Conservation (phyloP, 2,888 invertebrate genomes). For the Drosophila mimetica region DNA sequence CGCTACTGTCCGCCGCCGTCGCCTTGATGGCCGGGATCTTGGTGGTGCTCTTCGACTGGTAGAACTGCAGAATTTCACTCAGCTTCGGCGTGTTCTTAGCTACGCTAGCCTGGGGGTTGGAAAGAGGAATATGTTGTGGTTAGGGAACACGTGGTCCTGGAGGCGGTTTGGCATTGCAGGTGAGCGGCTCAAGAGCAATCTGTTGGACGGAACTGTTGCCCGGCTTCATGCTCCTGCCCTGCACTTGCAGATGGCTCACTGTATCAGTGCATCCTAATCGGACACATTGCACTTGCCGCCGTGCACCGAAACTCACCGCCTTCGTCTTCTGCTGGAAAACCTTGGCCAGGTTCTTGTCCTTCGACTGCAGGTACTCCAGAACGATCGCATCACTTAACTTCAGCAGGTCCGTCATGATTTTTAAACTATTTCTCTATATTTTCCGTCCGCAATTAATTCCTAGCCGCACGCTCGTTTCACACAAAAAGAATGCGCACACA, state of each 20-base stretch:
- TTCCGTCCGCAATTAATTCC: slow-evolving; percentile 14
- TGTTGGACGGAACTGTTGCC: neutral
- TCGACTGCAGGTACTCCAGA: slow-evolving; percentile 87
- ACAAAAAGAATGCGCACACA: slow-evolving; percentile 30
- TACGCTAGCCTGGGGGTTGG: slow-evolving; percentile 86
- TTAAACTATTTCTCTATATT: slow-evolving; percentile 17
- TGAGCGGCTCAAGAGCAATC: neutral
- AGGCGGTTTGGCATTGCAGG: too few species aligned
- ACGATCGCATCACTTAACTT: slow-evolving; percentile 86
- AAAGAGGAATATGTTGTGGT: slow-evolving; percentile 50
- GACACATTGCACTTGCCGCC: slow-evolving; percentile 31
- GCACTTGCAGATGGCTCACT: neutral
- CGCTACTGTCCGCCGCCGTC: slow-evolving; percentile 70
- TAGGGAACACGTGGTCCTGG: slow-evolving; percentile 62
- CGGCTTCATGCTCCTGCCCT: neutral
- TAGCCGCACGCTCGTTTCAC: slow-evolving; percentile 26
- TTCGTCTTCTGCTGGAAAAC: slow-evolving; percentile 90
- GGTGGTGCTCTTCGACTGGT: slow-evolving; percentile 85
- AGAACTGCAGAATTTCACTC: slow-evolving; percentile 87
- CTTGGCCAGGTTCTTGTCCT: slow-evolving; percentile 88
- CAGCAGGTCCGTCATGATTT: slow-evolving; percentile 85
- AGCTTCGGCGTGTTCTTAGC: slow-evolving; percentile 88
- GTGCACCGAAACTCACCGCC: slow-evolving; percentile 86
- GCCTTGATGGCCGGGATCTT: slow-evolving; percentile 83
- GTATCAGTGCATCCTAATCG: slow-evolving; percentile 11